Evolutionary conservation across 2,113 vertebrate genomes (phyloP), one percentile per base, ranked within the genome.

Genomic region (Monopterus albus): DNA sequence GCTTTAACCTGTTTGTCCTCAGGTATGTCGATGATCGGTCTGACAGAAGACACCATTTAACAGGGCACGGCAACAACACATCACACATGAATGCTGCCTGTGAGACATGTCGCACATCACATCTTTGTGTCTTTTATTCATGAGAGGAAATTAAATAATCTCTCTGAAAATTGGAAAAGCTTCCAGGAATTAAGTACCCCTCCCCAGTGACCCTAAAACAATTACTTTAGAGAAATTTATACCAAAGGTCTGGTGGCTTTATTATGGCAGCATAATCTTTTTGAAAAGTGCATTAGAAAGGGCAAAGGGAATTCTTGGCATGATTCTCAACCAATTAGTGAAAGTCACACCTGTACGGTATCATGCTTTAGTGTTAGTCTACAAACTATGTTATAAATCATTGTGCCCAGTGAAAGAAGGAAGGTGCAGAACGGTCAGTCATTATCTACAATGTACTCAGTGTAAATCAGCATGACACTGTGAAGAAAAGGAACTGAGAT

Each of bases 1-100:
- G 62, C 78, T 67, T 88, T 76, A 91, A 92, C 81, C 82, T 88
- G 59, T 87, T 89, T 88, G 82, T 83, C 78, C 82, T 67, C 28
- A 57, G 53, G 73, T 42, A 62, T 70, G 83, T 77, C 75, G 43
- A 14, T 67, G 79, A 86, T 88, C 77, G 36, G 40, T 62, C 46
- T 63, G 72, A 78, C 64, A 65, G 52, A 2, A 63, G 72, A 79
- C 67, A 57, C 59, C 75, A 60, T 69, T 57, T 35, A 45, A 62
- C 53, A 18, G 18, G 33, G 40, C 33, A 61, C 39, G 67, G 65
- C 49, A 28, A 63, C 20, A 66, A 67, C 62, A 68, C 76, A 62
- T 53, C 39, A 49, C 15, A 62, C 52, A 29, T 2, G 33, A 7
- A 40, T 5, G 4, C 35, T 3, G 28, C 51, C 39, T 61, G 50